These are phyloP conservation scores for Sciurus vulgaris DNA, from an alignment of 2,797 vertebrate species.

Conservation along the genomic window DNA sequence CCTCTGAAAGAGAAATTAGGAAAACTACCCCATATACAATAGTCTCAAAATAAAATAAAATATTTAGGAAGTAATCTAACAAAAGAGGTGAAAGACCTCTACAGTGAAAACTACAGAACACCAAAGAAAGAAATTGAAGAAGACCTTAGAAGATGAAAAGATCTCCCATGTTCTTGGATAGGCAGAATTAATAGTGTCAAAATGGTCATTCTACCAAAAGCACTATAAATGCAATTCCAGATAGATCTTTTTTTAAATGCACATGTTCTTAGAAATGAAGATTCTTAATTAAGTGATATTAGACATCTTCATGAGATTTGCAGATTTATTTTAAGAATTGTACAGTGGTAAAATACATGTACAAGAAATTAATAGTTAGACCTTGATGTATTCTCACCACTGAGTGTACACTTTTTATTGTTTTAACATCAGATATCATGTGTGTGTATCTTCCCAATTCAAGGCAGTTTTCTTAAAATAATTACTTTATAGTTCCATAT, in stretches of 20 bases:
- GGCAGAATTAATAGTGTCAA: no score
- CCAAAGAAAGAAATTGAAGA: no score
- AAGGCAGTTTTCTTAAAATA: background rate
- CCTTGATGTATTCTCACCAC: background rate
- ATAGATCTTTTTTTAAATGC: background rate
- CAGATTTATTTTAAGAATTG: constrained; percentile 18
- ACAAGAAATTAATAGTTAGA: background rate
- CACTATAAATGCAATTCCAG: no score
- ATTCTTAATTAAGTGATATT: background rate
- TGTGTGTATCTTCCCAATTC: background rate
- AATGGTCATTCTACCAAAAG: no score
- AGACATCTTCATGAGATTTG: background rate
- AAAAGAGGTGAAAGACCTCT: no score
- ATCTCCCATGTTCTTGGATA: no score
- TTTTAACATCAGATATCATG: background rate
- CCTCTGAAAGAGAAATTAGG: no score
- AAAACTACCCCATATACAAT: no score
- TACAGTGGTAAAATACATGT: background rate
- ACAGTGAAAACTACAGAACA: no score
- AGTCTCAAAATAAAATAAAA: no score
- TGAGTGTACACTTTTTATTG: background rate
- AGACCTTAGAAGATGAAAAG: no score
- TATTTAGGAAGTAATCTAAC: no score
- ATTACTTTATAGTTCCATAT: background rate
- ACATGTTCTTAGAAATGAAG: background rate